Evolutionary conservation across 2,888 invertebrate genomes (phyloP), one percentile per base, ranked within the genome.

Genomic region (Scrobipalpa atriplicella): DNA sequence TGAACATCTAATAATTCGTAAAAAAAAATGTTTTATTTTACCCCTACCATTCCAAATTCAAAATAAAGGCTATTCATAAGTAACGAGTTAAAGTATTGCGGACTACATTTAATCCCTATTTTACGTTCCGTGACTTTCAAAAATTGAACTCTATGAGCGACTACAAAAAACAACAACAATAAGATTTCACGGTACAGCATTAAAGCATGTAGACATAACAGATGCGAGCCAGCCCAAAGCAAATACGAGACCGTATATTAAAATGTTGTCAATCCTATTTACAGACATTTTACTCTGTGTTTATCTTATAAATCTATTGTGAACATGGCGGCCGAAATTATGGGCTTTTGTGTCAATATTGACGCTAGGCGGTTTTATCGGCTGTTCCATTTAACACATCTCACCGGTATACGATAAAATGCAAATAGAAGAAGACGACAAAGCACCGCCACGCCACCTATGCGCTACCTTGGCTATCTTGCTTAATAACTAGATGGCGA

Each of bases 291-390:
- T 91, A 91, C 90, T 87, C 86, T 81, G 82, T 92, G 90, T 92
- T 92, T 92, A 91, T 89, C 86, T 91, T 92, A 90, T 90, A 90
- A 91, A 91, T 90, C 92, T 89, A 90, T 92, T 92, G 92, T 92
- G 86, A 89, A 86, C 86, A 79, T 79, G 88, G 89, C 90, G 90
- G 90, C 90, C 89, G 85, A 87, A 89, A 90, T 91, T 90, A 90
- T 92, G 90, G 91, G 90, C 86, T 86, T 90, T 87, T 85, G 81
- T 84, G 88, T 92, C 83, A 92, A 92, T 92, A 91, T 92, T 92
- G 85, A 89, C 84, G 78, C 77, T 74, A 77, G 80, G 83, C 81
- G 84, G 87, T 82, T 86, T 87, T 87, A 90, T 87, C 82, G 80
- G 84, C 76, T 84, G 84, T 86, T 89, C 87, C 86, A 89, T 90